These are phyloP conservation scores for Phoeniculus purpureus DNA, from an alignment of 2,797 vertebrate genomes.

Conservation along the genomic window DNA sequence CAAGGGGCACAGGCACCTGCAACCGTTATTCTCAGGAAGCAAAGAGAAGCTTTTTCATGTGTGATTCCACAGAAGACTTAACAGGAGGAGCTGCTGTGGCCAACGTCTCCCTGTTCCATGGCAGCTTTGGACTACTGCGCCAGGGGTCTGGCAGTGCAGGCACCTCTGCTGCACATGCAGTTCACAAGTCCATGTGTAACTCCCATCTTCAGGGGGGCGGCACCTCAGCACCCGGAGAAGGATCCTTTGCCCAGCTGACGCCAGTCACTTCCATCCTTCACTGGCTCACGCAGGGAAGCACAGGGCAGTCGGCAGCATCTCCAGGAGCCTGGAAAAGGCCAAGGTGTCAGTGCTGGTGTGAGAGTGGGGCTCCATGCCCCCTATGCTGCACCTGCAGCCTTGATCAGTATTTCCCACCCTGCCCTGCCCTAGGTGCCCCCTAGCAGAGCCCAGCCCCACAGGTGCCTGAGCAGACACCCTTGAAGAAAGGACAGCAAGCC, in stretches of 20 bases:
- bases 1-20: rapidly evolving
- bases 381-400: neutral
- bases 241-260: neutral
- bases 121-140: neutral
- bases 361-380: rapidly evolving
- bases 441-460: neutral
- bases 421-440: neutral
- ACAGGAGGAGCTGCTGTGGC: neutral
- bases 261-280: neutral
- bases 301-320: neutral
- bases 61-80: neutral
- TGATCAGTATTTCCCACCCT: neutral
- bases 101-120: neutral
- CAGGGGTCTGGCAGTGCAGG: neutral
- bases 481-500: neutral
- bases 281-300: neutral
- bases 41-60: neutral
- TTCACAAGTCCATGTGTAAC: neutral
- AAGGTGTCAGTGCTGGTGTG: neutral
- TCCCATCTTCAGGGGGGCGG: neutral
- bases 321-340: conserved; percentile 64
- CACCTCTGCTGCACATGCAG: rapidly evolving
- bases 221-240: neutral
- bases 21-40: neutral
- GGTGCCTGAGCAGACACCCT: neutral